phyloP scores from a whole-genome alignment of 2,888 invertebrate species.

The Periphyllus acericola region DNA sequence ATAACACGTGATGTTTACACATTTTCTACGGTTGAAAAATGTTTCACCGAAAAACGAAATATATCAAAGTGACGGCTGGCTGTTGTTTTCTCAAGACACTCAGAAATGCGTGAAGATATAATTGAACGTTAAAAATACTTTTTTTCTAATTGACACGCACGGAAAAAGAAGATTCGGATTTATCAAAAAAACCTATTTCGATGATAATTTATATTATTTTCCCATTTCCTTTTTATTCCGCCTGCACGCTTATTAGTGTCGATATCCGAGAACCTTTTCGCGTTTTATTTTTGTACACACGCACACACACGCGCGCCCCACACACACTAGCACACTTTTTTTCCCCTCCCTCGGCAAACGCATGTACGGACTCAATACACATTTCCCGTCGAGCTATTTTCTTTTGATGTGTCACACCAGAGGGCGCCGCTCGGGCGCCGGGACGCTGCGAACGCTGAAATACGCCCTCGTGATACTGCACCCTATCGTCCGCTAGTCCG shows the following conservation, averaged over 20 bases:
- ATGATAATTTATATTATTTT: conserved; percentile 18
- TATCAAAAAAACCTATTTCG: not conserved
- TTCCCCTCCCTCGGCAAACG: conserved; percentile 34
- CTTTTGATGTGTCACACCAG: conserved; percentile 46
- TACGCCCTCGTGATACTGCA: conserved; percentile 58
- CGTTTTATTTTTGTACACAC: not conserved
- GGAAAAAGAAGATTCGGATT: not conserved
- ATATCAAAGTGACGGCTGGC: not conserved
- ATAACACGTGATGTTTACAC: not conserved
- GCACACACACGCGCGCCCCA: not conserved
- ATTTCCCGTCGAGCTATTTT: conserved; percentile 28
- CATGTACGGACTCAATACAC: conserved; percentile 36
- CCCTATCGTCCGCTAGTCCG: conserved; percentile 35
- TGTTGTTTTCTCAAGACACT: not conserved
- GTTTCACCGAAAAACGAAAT: not conserved
- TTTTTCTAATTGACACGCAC: not conserved
- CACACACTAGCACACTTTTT: not conserved
- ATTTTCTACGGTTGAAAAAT: conserved; percentile 3
- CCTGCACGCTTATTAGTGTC: not conserved
- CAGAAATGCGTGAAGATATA: not conserved
- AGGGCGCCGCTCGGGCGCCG: conserved; percentile 58
- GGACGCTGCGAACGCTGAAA: conserved; percentile 55
- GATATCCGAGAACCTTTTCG: conserved; percentile 34
- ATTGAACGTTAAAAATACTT: not conserved
- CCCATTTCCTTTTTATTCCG: not conserved